A percentile compares a stretch with the other conserved stretches of the same genome.
These are phyloP conservation scores for Drosophila stalkeri DNA, from an alignment of 2,888 invertebrate species.

Conservation along the genomic window DNA sequence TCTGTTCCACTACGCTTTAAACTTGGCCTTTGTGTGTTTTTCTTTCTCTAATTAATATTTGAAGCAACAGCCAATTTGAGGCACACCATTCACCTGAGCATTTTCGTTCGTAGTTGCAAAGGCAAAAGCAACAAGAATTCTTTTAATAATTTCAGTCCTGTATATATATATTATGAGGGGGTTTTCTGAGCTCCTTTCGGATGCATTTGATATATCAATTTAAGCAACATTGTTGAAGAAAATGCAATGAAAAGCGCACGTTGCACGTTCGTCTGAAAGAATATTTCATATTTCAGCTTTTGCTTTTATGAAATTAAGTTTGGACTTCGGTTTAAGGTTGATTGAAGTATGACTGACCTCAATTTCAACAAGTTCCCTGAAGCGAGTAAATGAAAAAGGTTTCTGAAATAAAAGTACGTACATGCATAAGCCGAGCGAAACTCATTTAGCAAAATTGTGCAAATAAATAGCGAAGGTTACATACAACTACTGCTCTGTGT, in stretches of 20 bases:
- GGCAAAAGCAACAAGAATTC: background rate
- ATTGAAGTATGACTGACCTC: slow-evolving; percentile 37
- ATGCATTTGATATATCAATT: slow-evolving; percentile 17
- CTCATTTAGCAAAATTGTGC: slow-evolving; percentile 34
- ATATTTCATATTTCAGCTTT: slow-evolving; percentile 35
- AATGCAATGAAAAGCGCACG: slow-evolving; percentile 17
- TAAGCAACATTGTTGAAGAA: slow-evolving; percentile 26
- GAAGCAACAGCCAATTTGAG: slow-evolving; percentile 2
- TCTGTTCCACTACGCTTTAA: background rate
- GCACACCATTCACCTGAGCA: slow-evolving; percentile 4
- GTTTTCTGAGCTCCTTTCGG: background rate
- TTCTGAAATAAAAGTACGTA: slow-evolving; percentile 31
- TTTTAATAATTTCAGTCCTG: background rate
- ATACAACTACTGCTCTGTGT: background rate
- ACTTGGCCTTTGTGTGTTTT: background rate
- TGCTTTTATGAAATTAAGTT: slow-evolving; percentile 24
- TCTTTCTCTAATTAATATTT: slow-evolving; percentile 34
- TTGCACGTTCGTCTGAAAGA: slow-evolving; percentile 12
- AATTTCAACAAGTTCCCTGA: slow-evolving; percentile 16
- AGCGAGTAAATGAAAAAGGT: slow-evolving; percentile 41
- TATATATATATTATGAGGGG: background rate
- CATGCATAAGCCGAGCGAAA: slow-evolving; percentile 21
- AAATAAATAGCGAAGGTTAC: slow-evolving; percentile 17
- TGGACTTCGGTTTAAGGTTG: slow-evolving; percentile 26
- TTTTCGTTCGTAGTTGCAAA: slow-evolving; percentile 5